Evolutionary conservation across 2,113 vertebrate genomes (phyloP), one percentile per base, ranked within the genome.

Genomic region (Lophochroa leadbeateri): DNA sequence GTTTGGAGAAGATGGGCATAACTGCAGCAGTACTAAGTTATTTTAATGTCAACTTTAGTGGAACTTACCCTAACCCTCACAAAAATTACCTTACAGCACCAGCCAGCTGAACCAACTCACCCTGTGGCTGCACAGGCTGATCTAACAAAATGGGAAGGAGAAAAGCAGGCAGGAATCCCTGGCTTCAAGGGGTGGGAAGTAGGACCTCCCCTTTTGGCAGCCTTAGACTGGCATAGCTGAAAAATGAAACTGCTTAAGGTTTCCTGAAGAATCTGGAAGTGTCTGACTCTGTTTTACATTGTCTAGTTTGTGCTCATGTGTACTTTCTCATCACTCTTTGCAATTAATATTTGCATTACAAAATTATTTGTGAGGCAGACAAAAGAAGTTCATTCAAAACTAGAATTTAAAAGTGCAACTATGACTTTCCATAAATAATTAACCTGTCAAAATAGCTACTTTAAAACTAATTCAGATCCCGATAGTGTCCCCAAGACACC

Each of bases 41-140:
- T 81, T 96, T 95, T 86, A 67, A 80, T 55, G 92, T 92, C 91
- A 81, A 0, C 39, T 88, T 74, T 71, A 91, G 83, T 86, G 95
- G 91, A 83, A 55, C 55, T 70, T 69, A 53, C 69, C 79, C 29
- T 86, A 84, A 60, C 60, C 43, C 64, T 75, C 69, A 43, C 88
- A 82, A 57, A 76, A 75, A 75, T 35, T 29, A 11, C 43, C 35
- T 83, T 63, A 28, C 69, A 25, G 83, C 24, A 50, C 46, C 60
- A 91, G 43, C 72, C 88, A 86, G 81, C 89, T 95, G 92, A 92
- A 78, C 35, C 47, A 60, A 60, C 72, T 95, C 81, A 82, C 55
- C 69, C 86, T 91, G 86, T 83, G 76, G 80, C 95, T 95, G 86
- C 68, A 68, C 43, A 43, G 77, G 33, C 82, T 33, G 60, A 65